Conservation (phyloP, 2,888 invertebrate species). For the Drosophila lutescens region DNA sequence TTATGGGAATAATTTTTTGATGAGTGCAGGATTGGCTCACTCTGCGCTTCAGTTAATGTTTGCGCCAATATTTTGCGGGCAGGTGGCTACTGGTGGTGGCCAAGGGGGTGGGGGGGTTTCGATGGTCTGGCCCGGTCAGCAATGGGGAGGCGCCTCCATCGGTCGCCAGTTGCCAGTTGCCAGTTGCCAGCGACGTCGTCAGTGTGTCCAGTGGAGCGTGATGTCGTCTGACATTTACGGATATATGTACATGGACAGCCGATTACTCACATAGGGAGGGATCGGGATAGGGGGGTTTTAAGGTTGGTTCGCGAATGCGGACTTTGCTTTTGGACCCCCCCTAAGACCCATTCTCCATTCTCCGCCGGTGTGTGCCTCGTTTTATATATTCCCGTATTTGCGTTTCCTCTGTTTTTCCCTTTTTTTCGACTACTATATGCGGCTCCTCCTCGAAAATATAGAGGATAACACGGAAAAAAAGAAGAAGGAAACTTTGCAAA, state of each 20-base stretch:
- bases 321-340: conserved; percentile 34
- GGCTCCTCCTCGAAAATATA: conserved; percentile 36
- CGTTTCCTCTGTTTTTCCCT: conserved; percentile 17
- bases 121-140: conserved; percentile 35
- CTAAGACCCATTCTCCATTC: conserved; percentile 1
- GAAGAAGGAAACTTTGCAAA: conserved; percentile 35
- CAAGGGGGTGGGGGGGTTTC: conserved; percentile 9
- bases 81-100: conserved; percentile 24
- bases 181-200: conserved; percentile 33
- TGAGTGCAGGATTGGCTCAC: conserved; percentile 13
- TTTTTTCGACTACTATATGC: conserved; percentile 34
- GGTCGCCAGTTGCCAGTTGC: conserved; percentile 32
- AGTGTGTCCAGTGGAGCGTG: conserved; percentile 77
- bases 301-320: conserved; percentile 66
- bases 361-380: conserved; percentile 14
- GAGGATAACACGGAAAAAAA: conserved; percentile 20
- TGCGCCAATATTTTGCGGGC: conserved; percentile 76
- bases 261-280: conserved; percentile 47
- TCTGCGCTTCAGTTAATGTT: conserved; percentile 49
- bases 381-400: conserved; percentile 54
- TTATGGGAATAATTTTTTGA: not conserved
- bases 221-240: conserved; percentile 80
- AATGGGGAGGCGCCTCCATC: conserved; percentile 63
- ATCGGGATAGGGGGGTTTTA: not conserved
- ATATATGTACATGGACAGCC: conserved; percentile 64